These are phyloP conservation scores for Zootermopsis nevadensis DNA, from an alignment of 2,888 invertebrate species.

Conservation along the genomic window DNA sequence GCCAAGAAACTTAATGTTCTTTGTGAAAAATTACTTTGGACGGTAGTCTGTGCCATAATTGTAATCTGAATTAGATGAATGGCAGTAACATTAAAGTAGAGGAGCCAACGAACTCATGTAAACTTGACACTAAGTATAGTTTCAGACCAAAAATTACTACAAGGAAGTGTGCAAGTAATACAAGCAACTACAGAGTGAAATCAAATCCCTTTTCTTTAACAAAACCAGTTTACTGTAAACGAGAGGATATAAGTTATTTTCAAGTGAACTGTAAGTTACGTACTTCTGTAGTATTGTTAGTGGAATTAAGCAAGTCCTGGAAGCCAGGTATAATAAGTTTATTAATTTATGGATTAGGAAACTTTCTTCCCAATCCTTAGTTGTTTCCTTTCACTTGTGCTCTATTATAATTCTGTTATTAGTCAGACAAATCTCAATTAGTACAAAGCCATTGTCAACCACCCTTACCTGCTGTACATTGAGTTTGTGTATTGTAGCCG, in stretches of 20 bases:
- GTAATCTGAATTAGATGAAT: constrained; percentile 66
- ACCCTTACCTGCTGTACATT: too few relatives aligned
- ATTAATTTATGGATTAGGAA: not conserved
- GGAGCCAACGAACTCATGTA: constrained; percentile 56
- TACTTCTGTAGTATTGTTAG: too few relatives aligned
- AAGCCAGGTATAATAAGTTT: not conserved
- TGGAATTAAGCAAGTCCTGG: not conserved
- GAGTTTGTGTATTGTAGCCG: too few relatives aligned
- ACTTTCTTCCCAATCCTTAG: not conserved
- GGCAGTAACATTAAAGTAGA: constrained; percentile 56
- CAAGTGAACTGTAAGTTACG: constrained; percentile 70
- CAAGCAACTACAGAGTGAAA: constrained; percentile 64
- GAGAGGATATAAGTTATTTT: constrained; percentile 82
- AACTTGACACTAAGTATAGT: constrained; percentile 55
- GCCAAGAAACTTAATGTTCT: constrained; percentile 75
- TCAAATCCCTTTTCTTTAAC: constrained; percentile 63
- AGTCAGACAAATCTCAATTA: too few relatives aligned
- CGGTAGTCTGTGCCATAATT: constrained; percentile 82
- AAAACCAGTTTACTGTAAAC: constrained; percentile 68
- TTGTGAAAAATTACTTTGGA: constrained; percentile 81
- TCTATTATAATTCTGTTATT: not conserved
- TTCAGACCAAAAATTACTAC: constrained; percentile 61
- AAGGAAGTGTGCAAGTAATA: constrained; percentile 71
- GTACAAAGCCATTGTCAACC: too few relatives aligned
- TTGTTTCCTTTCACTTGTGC: not conserved